Conservation (phyloP, 2,113 vertebrate species). For the Verasper variegatus region DNA sequence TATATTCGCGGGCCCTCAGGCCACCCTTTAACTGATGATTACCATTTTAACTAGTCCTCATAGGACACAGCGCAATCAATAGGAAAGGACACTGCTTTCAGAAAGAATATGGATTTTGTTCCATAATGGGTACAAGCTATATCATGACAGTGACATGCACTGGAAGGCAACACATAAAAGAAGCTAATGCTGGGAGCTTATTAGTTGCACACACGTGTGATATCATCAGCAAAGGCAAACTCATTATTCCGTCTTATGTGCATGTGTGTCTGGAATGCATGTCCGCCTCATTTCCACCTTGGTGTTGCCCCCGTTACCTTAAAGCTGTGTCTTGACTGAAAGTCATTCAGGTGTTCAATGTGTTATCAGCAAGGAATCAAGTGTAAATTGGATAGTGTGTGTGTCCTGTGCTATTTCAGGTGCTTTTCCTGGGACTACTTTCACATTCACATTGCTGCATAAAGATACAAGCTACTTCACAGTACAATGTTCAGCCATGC, state of each 20-base stretch:
- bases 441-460: neutral
- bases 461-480: neutral
- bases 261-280: neutral
- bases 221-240: neutral
- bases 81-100: constrained; percentile 17
- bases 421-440: neutral
- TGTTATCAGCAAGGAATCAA: neutral
- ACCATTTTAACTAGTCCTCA: constrained; percentile 60
- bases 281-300: neutral
- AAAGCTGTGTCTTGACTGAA: neutral
- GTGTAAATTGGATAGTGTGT: neutral
- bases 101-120: constrained; percentile 40
- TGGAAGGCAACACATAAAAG: neutral
- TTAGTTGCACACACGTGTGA: neutral
- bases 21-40: constrained; percentile 46
- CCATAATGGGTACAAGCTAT: constrained; percentile 15
- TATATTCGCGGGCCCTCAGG: constrained; percentile 39
- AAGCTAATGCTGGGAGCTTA: neutral
- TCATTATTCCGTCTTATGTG: constrained; percentile 12
- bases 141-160: neutral
- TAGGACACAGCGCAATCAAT: constrained; percentile 37
- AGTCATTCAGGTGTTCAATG: neutral
- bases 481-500: neutral
- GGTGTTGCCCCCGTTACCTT: neutral
- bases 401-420: neutral